phyloP scores from a whole-genome alignment of 2,888 invertebrate genomes.

The Tipula helvola region DNA sequence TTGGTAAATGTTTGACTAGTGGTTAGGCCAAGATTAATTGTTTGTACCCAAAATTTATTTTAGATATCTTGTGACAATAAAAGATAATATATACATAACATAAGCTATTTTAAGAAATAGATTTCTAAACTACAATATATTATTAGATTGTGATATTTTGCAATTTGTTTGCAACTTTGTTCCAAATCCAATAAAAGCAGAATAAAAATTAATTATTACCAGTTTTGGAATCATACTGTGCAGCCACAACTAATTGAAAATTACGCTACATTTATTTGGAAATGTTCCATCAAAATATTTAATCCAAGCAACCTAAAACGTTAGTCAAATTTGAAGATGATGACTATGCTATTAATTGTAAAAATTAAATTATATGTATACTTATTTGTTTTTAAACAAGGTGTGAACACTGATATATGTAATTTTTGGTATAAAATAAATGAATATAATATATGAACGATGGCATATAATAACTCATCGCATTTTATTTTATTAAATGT shows the following conservation, averaged over 20 bases:
- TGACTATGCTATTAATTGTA: background rate
- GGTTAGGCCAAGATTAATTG: too few species aligned
- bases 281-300: background rate
- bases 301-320: background rate
- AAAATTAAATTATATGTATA: background rate
- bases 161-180: too few species aligned
- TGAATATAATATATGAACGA: background rate
- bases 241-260: background rate
- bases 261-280: background rate
- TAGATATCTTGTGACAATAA: too few species aligned
- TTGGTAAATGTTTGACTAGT: too few species aligned
- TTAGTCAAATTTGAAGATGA: background rate
- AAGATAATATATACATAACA: too few species aligned
- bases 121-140: too few species aligned
- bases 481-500: background rate
- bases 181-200: too few species aligned
- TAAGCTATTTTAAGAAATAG: too few species aligned
- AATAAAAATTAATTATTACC: too few species aligned
- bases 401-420: background rate
- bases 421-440: background rate
- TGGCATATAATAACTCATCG: background rate
- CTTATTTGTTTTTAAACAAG: background rate
- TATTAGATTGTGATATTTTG: too few species aligned
- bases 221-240: too few species aligned
- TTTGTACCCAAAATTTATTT: too few species aligned